Evolutionary conservation across 1,140 invertebrate species (phyloP).

Genomic region (Drepana arcuata): DNA sequence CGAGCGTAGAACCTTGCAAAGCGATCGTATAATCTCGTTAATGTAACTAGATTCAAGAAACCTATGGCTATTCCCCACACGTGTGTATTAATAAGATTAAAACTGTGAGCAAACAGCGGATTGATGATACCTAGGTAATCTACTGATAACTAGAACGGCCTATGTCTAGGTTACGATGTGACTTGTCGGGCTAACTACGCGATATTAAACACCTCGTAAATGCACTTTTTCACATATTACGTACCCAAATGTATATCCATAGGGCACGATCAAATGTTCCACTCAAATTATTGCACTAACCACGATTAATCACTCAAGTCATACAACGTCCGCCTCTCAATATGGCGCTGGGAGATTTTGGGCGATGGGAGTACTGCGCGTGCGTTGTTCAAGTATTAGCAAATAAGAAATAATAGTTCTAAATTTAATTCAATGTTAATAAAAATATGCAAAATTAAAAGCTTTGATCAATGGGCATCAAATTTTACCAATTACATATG

Average conservation of each 20-base stretch:
- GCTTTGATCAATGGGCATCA: constrained; percentile 22
- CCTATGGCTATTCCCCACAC: constrained; percentile 67
- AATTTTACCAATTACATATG: constrained; percentile 30
- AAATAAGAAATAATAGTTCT: constrained; percentile 48
- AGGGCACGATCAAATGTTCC: constrained; percentile 69
- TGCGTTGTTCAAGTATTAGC: constrained; percentile 65
- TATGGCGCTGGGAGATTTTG: constrained; percentile 72
- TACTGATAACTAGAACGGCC: constrained; percentile 72
- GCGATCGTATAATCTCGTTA: constrained; percentile 69
- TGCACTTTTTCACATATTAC: constrained; percentile 58
- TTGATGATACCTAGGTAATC: constrained; percentile 71
- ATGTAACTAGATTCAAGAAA: constrained; percentile 73
- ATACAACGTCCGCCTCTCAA: constrained; percentile 72
- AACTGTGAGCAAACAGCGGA: constrained; percentile 70
- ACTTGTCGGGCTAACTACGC: constrained; percentile 35
- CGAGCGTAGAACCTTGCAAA: constrained; percentile 67
- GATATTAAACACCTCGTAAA: constrained; percentile 33
- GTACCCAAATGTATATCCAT: constrained; percentile 73
- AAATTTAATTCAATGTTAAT: constrained; percentile 27
- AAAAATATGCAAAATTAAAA: constrained; percentile 24
- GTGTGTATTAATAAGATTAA: constrained; percentile 73
- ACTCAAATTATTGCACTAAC: constrained; percentile 71
- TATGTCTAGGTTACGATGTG: constrained; percentile 71
- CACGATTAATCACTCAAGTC: constrained; percentile 70
- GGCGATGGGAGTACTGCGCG: constrained; percentile 68